Conservation (phyloP, 2,113 vertebrate genomes). For the Ceuthmochares aereus region DNA sequence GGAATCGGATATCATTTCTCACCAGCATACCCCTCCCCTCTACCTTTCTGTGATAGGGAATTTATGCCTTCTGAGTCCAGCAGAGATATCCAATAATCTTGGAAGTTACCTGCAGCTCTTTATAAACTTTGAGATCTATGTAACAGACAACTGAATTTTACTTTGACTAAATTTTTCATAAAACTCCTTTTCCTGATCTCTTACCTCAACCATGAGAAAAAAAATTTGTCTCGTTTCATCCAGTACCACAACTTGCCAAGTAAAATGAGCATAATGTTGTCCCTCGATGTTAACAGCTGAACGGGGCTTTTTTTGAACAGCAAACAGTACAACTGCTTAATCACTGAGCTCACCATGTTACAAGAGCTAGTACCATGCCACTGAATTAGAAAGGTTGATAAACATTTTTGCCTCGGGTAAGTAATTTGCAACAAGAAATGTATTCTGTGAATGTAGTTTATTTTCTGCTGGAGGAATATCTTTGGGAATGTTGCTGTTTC, state of each 20-base stretch:
- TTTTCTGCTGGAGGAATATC: conserved; percentile 30
- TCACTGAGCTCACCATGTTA: neutral
- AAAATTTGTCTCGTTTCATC: neutral
- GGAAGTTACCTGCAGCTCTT: neutral
- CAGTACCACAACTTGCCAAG: neutral
- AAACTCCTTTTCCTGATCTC: neutral
- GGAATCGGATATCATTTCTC: neutral
- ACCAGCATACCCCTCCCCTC: neutral
- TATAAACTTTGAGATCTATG: neutral
- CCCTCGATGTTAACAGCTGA: neutral
- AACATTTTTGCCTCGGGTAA: conserved; percentile 17
- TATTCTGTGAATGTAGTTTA: neutral
- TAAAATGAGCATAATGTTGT: neutral
- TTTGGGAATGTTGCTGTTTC: conserved; percentile 22
- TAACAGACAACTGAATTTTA: neutral
- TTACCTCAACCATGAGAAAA: neutral
- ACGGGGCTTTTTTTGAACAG: neutral
- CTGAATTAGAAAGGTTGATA: neutral
- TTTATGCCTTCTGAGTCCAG: neutral
- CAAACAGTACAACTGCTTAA: neutral
- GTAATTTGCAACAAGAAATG: conserved; percentile 28
- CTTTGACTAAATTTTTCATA: neutral
- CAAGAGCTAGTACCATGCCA: neutral
- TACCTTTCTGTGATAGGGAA: neutral
- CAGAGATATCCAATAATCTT: neutral